Percentiles rank a stretch among this genome's conserved stretches.
These are phyloP conservation scores for Turritopsis rubra DNA, from an alignment of 30 jellyfish, hydroid and myxozoan genomes.

Conservation along the genomic window DNA sequence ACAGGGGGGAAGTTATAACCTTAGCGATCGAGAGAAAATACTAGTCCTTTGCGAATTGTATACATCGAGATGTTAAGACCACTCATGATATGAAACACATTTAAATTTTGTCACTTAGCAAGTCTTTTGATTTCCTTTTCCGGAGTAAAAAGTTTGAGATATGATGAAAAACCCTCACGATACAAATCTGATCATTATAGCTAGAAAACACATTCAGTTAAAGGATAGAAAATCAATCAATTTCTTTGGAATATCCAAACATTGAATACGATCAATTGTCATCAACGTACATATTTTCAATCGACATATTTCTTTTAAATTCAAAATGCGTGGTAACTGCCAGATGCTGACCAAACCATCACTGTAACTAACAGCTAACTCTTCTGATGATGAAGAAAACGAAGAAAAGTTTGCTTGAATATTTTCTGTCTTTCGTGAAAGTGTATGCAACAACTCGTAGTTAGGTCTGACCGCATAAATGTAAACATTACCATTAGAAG, in stretches of 20 bases:
- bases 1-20: too few species aligned
- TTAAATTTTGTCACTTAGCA: too few species aligned
- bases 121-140: too few species aligned
- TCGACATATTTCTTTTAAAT: constrained; percentile 57
- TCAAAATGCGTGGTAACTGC: constrained; percentile 60
- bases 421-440: neutral
- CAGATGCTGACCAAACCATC: constrained; percentile 54
- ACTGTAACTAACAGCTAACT: constrained; percentile 49
- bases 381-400: constrained; percentile 28
- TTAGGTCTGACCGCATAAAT: neutral
- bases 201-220: too few species aligned
- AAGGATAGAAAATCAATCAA: constrained; percentile 32
- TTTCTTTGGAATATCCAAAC: constrained; percentile 36
- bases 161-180: too few species aligned
- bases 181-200: too few species aligned
- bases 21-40: too few species aligned
- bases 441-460: neutral
- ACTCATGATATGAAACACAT: too few species aligned
- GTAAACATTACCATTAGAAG: neutral
- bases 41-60: too few species aligned
- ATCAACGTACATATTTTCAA: constrained; percentile 24
- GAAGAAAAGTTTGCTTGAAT: neutral
- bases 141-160: too few species aligned
- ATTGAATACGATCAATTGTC: constrained; percentile 13
- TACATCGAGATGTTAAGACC: too few species aligned